Base-by-base conservation (phyloP, 2,113 vertebrate species). In the Furnarius figulus region DNA sequence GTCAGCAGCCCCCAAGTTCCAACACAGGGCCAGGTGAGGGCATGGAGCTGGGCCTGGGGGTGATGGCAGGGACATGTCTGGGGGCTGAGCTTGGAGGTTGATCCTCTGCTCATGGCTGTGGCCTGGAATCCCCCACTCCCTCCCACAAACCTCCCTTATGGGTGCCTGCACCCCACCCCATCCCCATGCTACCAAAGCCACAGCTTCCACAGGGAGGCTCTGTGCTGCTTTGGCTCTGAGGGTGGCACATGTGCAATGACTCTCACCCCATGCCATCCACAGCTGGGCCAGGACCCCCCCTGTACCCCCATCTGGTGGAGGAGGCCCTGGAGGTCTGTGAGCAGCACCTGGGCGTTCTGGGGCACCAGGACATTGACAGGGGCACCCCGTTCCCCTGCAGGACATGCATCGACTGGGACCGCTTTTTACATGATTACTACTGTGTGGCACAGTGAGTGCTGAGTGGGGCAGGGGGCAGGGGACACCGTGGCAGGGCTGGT, bases 341-440 rank as follows among this genome's bases (percentile, higher is more conserved):
- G 90, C 97, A 98, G 71, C 98, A 99, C 79, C 97, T 99, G 33
- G 97, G 86, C 59, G 97, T 85, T 63, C 83, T 99, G 89, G 97
- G 90, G 21, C 99, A 99, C 42, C 39, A 94, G 20, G 99, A 99
- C 90, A 99, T 99, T 5, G 99, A 99, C 55, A 65, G 94, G 25
- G 95, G 92, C 9, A n/a, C 88, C 20, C 95, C 88, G 2, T 83
- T 90, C 52, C 95, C 0, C 63, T 91, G 19, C 68, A 56, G 4
- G 90, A 98, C 40, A 42, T 97, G 97, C 19, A 87, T 94, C 0
- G 30, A 96, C 52, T 99, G 99, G 99, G 89, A 97, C 24, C 47
- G 92, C 53, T 99, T 99, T 94, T 98, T 99, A 22, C 97, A 81
- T 16, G 96, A 97, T 30, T 99, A 98, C 95, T 99, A 99, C 95